Evolutionary conservation across 2,113 vertebrate genomes (phyloP).

Genomic region (Amblyopsis rosae): DNA sequence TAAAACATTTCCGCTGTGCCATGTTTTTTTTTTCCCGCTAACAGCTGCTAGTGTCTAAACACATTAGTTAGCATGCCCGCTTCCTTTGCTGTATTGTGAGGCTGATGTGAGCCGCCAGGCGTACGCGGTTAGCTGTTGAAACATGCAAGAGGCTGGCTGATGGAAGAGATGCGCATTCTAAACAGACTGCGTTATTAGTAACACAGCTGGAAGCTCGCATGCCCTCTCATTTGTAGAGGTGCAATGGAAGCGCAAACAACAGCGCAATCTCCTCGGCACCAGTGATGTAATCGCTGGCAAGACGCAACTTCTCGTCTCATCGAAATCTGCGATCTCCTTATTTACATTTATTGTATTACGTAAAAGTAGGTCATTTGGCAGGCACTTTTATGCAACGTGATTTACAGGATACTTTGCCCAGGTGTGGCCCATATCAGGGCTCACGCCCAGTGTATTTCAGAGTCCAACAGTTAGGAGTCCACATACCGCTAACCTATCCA

Average conservation of each 20-base stretch:
- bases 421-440: no score
- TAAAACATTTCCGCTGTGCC: slow-evolving; percentile 37
- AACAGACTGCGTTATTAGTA: slow-evolving; percentile 64
- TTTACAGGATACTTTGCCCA: no score
- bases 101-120: slow-evolving; percentile 53
- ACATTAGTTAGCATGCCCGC: slow-evolving; percentile 12
- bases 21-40: slow-evolving; percentile 31
- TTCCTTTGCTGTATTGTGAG: slow-evolving; percentile 10
- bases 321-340: neutral
- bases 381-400: no score
- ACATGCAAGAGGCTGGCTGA: slow-evolving; percentile 57
- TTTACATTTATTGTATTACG: no score
- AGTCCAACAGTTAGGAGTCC: no score
- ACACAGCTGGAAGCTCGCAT: slow-evolving; percentile 65
- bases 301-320: slow-evolving; percentile 48
- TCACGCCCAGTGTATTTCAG: no score
- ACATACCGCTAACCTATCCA: no score
- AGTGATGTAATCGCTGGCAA: slow-evolving; percentile 71
- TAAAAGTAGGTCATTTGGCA: no score
- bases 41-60: slow-evolving; percentile 33
- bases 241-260: slow-evolving; percentile 59
- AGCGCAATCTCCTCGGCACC: slow-evolving; percentile 59
- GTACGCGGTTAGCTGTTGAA: slow-evolving; percentile 43
- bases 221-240: slow-evolving; percentile 58
- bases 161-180: slow-evolving; percentile 56